Percentiles rank a stretch among this genome's conserved stretches.
Conservation (phyloP, 2,113 vertebrate species). For the Progne subis region DNA sequence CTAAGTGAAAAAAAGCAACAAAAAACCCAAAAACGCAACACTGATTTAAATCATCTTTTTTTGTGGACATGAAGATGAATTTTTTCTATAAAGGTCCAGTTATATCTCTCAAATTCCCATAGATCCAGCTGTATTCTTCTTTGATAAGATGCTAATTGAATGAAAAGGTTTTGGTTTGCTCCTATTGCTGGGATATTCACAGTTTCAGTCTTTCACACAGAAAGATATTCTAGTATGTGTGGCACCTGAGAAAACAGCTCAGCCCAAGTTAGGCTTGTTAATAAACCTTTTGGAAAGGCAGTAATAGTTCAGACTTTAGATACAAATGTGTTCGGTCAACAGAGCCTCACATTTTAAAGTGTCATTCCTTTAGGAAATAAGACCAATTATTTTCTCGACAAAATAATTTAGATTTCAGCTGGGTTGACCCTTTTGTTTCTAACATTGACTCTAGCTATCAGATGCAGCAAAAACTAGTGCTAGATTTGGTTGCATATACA, state of each 20-base stretch:
- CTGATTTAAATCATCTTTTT: neutral
- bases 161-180: neutral
- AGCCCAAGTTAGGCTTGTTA: neutral
- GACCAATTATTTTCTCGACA: neutral
- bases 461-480: neutral
- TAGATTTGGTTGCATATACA: neutral
- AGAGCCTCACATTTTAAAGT: neutral
- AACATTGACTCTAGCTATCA: neutral
- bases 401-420: neutral
- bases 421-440: neutral
- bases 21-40: accelerated
- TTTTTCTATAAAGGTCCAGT: neutral
- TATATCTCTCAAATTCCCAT: neutral
- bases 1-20: too few relatives aligned
- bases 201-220: neutral
- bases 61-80: neutral
- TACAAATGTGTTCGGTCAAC: neutral
- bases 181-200: neutral
- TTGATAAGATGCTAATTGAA: neutral
- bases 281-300: neutral
- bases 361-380: neutral
- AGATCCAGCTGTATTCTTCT: neutral
- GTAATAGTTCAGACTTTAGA: neutral
- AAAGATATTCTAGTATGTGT: neutral
- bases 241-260: neutral